Percentiles rank a stretch among this genome's conserved stretches.
Conservation (phyloP, 2,888 invertebrate genomes). For the Xestia xanthographa region DNA sequence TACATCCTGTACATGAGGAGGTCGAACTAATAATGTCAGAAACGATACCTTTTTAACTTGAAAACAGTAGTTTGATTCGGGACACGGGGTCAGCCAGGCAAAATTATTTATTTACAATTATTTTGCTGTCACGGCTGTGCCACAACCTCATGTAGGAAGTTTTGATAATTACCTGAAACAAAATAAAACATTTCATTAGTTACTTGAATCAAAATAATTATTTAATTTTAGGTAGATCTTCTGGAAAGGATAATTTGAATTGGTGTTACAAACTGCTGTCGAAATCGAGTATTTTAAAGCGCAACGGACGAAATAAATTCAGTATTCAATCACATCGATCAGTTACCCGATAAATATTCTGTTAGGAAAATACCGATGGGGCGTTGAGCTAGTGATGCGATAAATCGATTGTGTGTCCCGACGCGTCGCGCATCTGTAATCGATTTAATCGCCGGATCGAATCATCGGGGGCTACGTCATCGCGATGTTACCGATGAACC, state of each 20-base stretch:
- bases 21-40: background rate
- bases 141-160: background rate
- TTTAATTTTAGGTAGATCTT: background rate
- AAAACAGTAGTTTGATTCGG: background rate
- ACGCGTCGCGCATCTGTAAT: conserved; percentile 75
- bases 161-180: conserved; percentile 69
- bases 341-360: conserved; percentile 70
- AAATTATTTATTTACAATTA: background rate
- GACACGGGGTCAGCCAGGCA: background rate
- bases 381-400: conserved; percentile 68
- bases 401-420: conserved; percentile 73
- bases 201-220: background rate
- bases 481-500: conserved; percentile 59
- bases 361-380: conserved; percentile 72
- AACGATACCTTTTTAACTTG: conserved; percentile 3
- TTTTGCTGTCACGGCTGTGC: background rate
- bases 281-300: conserved; percentile 15
- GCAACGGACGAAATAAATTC: conserved; percentile 54
- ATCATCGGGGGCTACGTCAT: conserved; percentile 64
- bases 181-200: conserved; percentile 42
- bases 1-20: no score
- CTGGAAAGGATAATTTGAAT: background rate
- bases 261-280: background rate
- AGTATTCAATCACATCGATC: conserved; percentile 65
- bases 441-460: conserved; percentile 70